Evolutionary conservation across 2,888 invertebrate species (phyloP), one percentile per base, ranked within the genome.

Genomic region (Epiblema foenella): DNA sequence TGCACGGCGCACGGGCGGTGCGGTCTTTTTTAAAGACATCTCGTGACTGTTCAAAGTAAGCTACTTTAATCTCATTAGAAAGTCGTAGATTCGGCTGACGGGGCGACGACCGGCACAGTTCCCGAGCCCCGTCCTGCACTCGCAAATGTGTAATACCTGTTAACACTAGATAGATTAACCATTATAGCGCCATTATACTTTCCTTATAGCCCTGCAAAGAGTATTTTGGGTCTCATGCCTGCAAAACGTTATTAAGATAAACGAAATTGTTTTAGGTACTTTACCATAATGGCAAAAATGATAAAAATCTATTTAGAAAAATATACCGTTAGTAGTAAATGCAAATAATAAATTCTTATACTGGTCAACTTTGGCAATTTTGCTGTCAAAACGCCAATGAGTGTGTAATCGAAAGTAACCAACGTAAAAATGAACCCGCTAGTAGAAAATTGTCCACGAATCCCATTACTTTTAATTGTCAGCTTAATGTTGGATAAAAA

Each of bases 11-110:
- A 83, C 81, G 76, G 74, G 76, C 77, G 76, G 81, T 79, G 79
- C 80, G 81, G 69, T 84, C 85, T 85, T 85, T 83, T 72, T 52
- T 71, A 56, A 64, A 74, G 63, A 64, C 62, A 68, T 62, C 59
- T 79, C 85, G 82, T 79, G 80, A 78, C 79, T 75, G 81, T 80
- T 82, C 81, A 62, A 77, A 74, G 81, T 80, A 83, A 81, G 82
- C 79, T 85, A 85, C 79, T 88, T 84, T 85, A 88, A 86, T 88
- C 84, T 85, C 84, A 87, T 90, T 92, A 92, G 92, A 93, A 93
- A 93, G 93, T 91, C 79, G 80, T 84, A 85, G 87, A 88, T 91
- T 91, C 85, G 88, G 84, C 83, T 77, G 75, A 75, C 81, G 78
- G 89, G 85, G 82, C 90, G 83, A 81, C 83, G 90, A 88, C 90